A percentile compares a stretch with the other conserved stretches of the same genome.
Conservation (phyloP, 2,113 vertebrate species). For the Rhinolophus sinicus region DNA sequence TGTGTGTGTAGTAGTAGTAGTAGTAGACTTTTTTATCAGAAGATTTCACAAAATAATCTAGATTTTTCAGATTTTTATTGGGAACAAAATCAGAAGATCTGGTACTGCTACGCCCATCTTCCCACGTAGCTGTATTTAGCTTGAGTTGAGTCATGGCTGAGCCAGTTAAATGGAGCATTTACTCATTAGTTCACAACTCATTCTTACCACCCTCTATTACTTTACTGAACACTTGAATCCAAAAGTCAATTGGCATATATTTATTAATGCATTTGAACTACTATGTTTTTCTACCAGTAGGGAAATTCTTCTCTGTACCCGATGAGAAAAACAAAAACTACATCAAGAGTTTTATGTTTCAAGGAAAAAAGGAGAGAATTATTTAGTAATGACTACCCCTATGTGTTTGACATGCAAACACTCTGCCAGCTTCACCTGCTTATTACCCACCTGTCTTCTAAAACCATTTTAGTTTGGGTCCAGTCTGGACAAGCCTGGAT, state of each 20-base stretch:
- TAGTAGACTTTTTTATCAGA: background rate
- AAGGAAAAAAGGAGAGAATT: background rate
- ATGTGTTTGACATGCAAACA: background rate
- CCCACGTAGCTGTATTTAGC: background rate
- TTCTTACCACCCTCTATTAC: background rate
- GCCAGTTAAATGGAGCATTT: background rate
- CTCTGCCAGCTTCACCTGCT: background rate
- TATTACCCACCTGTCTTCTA: background rate
- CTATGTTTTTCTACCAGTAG: background rate
- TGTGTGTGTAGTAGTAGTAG: no score
- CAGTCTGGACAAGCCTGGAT: background rate
- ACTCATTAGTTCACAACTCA: background rate
- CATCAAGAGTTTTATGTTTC: background rate
- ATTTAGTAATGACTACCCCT: background rate
- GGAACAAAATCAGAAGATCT: background rate
- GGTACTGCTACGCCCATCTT: background rate
- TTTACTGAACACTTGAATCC: background rate
- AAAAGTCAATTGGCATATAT: background rate
- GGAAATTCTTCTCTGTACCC: background rate
- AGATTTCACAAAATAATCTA: constrained; percentile 8
- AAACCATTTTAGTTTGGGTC: background rate
- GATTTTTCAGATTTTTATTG: background rate
- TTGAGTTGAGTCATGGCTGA: background rate
- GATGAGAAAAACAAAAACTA: background rate
- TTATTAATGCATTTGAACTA: background rate